Conservation (phyloP, 2,113 vertebrate species). For the Trematomus loennbergii region DNA sequence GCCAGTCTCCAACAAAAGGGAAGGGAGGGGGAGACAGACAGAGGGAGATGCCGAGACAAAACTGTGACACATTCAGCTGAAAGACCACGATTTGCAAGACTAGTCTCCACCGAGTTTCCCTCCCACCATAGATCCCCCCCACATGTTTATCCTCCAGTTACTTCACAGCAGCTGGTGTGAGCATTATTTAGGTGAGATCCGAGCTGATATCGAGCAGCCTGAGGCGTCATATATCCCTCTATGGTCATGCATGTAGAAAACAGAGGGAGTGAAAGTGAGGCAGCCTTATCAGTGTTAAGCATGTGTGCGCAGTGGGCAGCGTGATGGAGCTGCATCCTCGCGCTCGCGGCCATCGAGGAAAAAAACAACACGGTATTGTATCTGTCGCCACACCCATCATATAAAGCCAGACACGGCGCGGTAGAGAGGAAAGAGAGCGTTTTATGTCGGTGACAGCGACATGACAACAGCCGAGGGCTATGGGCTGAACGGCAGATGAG, state of each 20-base stretch:
- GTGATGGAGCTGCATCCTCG: conserved; percentile 60
- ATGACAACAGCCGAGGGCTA: conserved; percentile 69
- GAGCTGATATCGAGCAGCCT: conserved; percentile 54
- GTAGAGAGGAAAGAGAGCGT: not conserved
- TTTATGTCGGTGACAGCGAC: conserved; percentile 61
- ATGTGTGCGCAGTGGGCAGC: conserved; percentile 73
- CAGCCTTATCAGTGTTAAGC: conserved; percentile 62
- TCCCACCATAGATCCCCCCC: conserved; percentile 8
- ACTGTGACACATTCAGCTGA: conserved; percentile 20
- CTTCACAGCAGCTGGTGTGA: conserved; percentile 12
- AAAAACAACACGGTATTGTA: conserved; percentile 31
- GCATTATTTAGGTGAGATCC: conserved; percentile 15
- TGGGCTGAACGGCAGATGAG: conserved; percentile 68
- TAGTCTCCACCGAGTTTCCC: not conserved
- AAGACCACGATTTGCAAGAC: not conserved
- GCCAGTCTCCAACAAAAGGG: conserved; percentile 18
- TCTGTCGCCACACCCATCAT: conserved; percentile 81
- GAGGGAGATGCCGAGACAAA: conserved; percentile 18
- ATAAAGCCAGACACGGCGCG: conserved; percentile 53
- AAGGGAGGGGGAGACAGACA: conserved; percentile 19
- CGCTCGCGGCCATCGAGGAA: conserved; percentile 52
- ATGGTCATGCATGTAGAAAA: conserved; percentile 65
- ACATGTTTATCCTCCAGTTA: conserved; percentile 14
- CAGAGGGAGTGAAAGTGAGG: conserved; percentile 36
- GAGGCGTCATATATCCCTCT: conserved; percentile 51